Evolutionary conservation across 2,113 vertebrate species (phyloP).

Genomic region (Malurus elegans): DNA sequence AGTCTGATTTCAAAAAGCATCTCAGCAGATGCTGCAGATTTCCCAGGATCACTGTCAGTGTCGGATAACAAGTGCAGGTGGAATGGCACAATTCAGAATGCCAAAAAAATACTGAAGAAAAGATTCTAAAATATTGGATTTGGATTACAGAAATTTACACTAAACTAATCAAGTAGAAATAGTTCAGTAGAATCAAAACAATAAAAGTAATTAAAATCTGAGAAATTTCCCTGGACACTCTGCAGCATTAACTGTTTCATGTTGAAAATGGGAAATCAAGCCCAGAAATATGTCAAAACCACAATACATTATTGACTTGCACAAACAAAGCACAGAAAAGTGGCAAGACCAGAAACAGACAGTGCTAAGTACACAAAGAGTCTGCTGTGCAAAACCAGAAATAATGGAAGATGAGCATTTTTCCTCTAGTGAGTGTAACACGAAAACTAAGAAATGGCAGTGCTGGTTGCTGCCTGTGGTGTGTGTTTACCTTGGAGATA

Average conservation of each 20-base stretch:
- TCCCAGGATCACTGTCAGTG: background rate
- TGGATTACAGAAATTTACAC: background rate
- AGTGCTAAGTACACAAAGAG: background rate
- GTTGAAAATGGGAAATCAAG: conserved; percentile 48
- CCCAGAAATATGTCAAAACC: background rate
- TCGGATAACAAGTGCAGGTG: background rate
- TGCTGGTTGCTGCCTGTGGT: background rate
- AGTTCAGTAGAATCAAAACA: background rate
- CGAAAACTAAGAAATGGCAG: background rate
- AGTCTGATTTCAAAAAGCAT: background rate
- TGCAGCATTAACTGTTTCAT: background rate
- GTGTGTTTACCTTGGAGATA: background rate
- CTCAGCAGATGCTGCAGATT: background rate
- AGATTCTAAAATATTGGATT: background rate
- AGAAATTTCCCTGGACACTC: background rate
- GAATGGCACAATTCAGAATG: background rate
- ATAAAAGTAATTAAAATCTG: background rate
- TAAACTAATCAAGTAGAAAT: background rate
- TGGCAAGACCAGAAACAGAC: conserved; percentile 18
- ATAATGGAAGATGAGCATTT: background rate
- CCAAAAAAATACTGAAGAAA: background rate
- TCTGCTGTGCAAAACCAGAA: background rate
- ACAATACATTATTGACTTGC: background rate
- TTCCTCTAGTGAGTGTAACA: background rate
- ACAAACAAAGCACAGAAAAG: conserved; percentile 40